phyloP scores from a whole-genome alignment of 2,113 vertebrate species.

The Rutilus rutilus region DNA sequence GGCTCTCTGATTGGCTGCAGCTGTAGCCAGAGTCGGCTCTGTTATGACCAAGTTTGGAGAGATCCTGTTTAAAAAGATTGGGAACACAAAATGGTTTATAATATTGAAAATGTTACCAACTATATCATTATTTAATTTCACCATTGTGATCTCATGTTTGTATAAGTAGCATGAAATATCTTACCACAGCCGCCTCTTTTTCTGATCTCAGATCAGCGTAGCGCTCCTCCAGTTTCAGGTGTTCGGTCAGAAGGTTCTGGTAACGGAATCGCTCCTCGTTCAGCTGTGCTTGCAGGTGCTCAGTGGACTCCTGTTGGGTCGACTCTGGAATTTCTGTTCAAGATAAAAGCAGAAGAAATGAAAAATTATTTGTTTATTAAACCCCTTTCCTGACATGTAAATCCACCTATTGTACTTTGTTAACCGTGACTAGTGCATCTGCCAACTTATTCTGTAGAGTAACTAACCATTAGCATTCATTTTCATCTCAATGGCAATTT shows the following conservation, averaged over 20 bases:
- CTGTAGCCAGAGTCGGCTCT: slow-evolving; percentile 89
- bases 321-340: slow-evolving; percentile 82
- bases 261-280: slow-evolving; percentile 88
- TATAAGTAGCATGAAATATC: slow-evolving; percentile 35
- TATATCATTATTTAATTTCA: no score
- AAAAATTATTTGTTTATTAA: no score
- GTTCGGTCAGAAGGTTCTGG: slow-evolving; percentile 92
- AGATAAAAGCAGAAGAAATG: background rate
- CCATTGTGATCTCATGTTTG: no score
- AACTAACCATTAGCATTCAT: no score
- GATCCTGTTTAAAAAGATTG: slow-evolving; percentile 70
- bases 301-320: slow-evolving; percentile 78
- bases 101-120: background rate
- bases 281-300: slow-evolving; percentile 86
- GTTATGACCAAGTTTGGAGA: slow-evolving; percentile 80
- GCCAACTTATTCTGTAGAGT: no score
- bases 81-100: background rate
- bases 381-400: background rate
- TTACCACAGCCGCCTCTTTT: slow-evolving; percentile 80
- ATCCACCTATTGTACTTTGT: background rate
- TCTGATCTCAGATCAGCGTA: slow-evolving; percentile 89
- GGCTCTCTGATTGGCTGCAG: slow-evolving; percentile 89
- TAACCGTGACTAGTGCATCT: background rate
- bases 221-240: slow-evolving; percentile 88
- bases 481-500: background rate